Base-by-base conservation (phyloP, 1,140 invertebrate species). In the Solenopsis invicta region DNA sequence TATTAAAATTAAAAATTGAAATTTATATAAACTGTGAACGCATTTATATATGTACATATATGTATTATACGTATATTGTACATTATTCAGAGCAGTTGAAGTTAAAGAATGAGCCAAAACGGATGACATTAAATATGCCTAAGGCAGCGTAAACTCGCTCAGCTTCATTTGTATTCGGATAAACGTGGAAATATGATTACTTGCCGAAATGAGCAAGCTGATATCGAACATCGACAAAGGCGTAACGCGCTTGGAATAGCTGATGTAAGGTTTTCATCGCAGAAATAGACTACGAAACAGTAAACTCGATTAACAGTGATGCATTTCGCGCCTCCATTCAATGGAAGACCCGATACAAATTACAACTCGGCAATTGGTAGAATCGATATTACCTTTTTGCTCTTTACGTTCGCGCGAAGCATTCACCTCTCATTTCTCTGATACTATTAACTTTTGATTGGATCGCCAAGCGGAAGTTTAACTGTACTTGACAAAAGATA, bases 151-250 rank as follows among this genome's bases (percentile, higher is more conserved):
- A 48, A 75, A 34, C 4, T n/a, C 9, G 12, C 45, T 3, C 29
- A 34, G 50, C 9, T 66, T 61, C 29, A 67, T 54, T 82, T 61
- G 9, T 8, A 9, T 18, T 34, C 8, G 34, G 41, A 72, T 54
- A 21, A 66, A n/a, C 56, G 29, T 34, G 41, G 78, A 84, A 87
- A 45, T 87, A 72, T 54, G 37, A 75, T 84, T 74, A 56, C 9
- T 66, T 29, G 41, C 52, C 21, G 34, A 85, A 76, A 85, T 64
- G 34, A 76, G 48, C 59, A 45, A 52, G 59, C 37, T 52, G 16
- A 64, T 13, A 78, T 66, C 74, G 74, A 78, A 78, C 48, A 78
- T 48, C n/a, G 37, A 64, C 82, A 78, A 85, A 82, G 41, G 67
- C 6, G 62, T 67, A 80, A 80, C 21, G 62, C 34, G 24, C 29